A percentile compares a stretch with the other conserved stretches of the same genome.
These are phyloP conservation scores for Verasper variegatus DNA, from an alignment of 2,113 vertebrate genomes.

Conservation along the genomic window DNA sequence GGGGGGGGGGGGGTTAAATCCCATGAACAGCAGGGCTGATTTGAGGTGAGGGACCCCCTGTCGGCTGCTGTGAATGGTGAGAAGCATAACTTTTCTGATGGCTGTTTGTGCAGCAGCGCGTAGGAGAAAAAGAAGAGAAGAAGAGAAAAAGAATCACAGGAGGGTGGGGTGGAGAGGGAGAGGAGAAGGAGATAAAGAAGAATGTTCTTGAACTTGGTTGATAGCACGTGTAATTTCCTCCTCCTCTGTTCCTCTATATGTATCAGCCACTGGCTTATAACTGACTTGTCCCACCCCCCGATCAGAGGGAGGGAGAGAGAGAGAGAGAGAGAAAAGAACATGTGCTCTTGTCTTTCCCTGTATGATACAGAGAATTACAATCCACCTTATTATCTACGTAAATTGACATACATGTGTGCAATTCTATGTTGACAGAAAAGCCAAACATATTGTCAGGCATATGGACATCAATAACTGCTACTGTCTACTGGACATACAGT, in stretches of 20 bases:
- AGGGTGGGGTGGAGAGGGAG: background rate
- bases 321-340: too few relatives aligned
- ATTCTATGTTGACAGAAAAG: too few relatives aligned
- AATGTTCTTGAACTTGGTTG: conserved; percentile 75
- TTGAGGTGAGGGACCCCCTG: conserved; percentile 72
- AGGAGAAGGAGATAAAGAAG: background rate
- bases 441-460: too few relatives aligned
- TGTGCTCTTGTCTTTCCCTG: too few relatives aligned
- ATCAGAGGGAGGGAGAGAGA: too few relatives aligned
- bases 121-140: conserved; percentile 51
- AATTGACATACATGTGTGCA: too few relatives aligned
- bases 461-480: too few relatives aligned
- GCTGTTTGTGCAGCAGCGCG: conserved; percentile 59
- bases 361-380: too few relatives aligned
- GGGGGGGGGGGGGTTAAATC: conserved; percentile 29
- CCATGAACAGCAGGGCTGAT: conserved; percentile 40
- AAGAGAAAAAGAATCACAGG: conserved; percentile 55
- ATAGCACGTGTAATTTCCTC: conserved; percentile 78
- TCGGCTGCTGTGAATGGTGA: conserved; percentile 69
- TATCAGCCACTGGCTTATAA: too few relatives aligned
- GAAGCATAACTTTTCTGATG: conserved; percentile 73
- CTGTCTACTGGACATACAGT: too few relatives aligned
- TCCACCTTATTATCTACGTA: too few relatives aligned
- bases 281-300: too few relatives aligned
- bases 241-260: conserved; percentile 11